These are phyloP conservation scores for Apogon hyalosoma DNA, from an alignment of 2,797 vertebrate genomes.

Conservation along the genomic window DNA sequence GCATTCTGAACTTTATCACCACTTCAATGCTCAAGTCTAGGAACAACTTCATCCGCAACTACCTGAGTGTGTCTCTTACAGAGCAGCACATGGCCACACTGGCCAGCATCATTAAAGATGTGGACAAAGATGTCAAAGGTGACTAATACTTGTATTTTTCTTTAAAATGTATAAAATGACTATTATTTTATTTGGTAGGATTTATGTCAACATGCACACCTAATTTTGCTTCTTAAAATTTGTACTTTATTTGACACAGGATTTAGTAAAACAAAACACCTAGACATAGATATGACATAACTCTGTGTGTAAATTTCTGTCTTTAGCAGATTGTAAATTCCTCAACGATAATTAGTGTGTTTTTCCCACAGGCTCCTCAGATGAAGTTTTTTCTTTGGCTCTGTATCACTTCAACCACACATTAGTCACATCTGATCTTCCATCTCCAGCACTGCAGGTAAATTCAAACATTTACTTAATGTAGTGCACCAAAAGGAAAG, in stretches of 20 bases:
- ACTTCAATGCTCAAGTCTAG: slow-evolving; percentile 97
- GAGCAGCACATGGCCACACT: slow-evolving; percentile 98
- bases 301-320: too few species aligned
- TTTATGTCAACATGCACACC: too few species aligned
- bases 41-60: slow-evolving; percentile 98
- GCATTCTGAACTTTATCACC: slow-evolving; percentile 97
- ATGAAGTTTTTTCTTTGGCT: slow-evolving; percentile 96
- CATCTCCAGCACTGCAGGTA: slow-evolving; percentile 95
- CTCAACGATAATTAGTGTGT: neutral
- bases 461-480: slow-evolving; percentile 2
- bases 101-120: slow-evolving; percentile 98
- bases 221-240: too few species aligned
- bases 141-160: neutral
- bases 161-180: too few species aligned
- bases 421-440: slow-evolving; percentile 96
- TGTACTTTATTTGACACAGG: too few species aligned
- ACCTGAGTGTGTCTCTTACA: slow-evolving; percentile 95
- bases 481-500: too few species aligned
- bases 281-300: too few species aligned
- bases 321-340: too few species aligned
- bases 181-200: neutral
- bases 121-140: slow-evolving; percentile 99
- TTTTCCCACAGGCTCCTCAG: slow-evolving; percentile 87
- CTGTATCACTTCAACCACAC: slow-evolving; percentile 99
- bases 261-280: too few species aligned